These are phyloP conservation scores for Chrysotoxum bicinctum DNA, from an alignment of 2,888 invertebrate species.

Conservation along the genomic window DNA sequence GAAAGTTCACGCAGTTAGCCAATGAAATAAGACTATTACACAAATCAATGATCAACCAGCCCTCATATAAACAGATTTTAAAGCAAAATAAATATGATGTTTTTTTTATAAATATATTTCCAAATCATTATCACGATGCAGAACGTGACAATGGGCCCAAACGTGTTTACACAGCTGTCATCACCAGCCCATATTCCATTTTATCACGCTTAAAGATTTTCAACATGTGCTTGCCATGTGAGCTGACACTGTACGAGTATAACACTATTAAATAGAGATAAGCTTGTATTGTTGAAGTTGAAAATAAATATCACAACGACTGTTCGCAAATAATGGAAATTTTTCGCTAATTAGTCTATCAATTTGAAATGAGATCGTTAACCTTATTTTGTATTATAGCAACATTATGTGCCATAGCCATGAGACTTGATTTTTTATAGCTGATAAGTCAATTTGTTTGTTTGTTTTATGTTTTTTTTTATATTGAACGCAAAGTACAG, in stretches of 20 bases:
- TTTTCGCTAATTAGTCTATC: conserved; percentile 32
- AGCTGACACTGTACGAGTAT: neutral
- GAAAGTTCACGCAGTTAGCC: neutral
- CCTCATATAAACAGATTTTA: too few relatives aligned
- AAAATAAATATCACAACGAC: conserved; percentile 5
- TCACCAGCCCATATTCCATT: neutral
- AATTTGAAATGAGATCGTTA: conserved; percentile 13
- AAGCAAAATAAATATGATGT: neutral
- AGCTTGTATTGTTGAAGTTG: conserved; percentile 4
- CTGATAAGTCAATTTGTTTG: neutral
- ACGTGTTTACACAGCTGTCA: conserved; percentile 17
- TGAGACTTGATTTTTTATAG: neutral
- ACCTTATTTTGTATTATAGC: conserved; percentile 7
- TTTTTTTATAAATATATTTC: neutral
- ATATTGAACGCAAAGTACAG: too few relatives aligned
- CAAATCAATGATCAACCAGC: neutral
- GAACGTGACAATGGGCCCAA: conserved; percentile 6
- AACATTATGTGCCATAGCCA: neutral
- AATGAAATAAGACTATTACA: neutral
- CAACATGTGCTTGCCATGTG: conserved; percentile 24
- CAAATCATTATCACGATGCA: neutral
- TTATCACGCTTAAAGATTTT: conserved; percentile 2
- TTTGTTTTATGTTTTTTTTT: too few relatives aligned
- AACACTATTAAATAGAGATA: neutral
- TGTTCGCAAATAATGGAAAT: conserved; percentile 27